phyloP scores from a whole-genome alignment of 2,888 invertebrate genomes.

The Scaptomyza flava region DNA sequence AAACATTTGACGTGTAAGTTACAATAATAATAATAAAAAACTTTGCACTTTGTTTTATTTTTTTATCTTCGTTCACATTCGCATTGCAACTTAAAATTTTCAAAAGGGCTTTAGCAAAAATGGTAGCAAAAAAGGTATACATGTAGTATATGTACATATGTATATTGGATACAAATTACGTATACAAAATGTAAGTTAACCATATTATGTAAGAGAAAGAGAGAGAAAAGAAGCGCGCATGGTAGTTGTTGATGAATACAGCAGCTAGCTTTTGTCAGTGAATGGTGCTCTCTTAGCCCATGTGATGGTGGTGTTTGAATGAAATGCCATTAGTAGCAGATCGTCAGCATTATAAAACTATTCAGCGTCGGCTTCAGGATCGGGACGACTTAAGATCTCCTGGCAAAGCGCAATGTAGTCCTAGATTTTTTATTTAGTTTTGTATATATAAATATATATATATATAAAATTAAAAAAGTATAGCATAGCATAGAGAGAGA shows the following conservation, averaged over 20 bases:
- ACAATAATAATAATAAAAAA: constrained; percentile 47
- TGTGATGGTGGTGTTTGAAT: constrained; percentile 32
- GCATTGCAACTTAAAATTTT: constrained; percentile 30
- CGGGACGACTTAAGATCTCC: constrained; percentile 83
- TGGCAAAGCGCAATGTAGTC: constrained; percentile 84
- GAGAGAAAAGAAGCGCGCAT: constrained; percentile 11
- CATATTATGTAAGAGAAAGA: constrained; percentile 5
- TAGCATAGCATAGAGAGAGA: constrained; percentile 51
- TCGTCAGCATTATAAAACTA: constrained; percentile 25
- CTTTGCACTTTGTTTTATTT: constrained; percentile 44
- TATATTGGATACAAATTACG: constrained; percentile 10
- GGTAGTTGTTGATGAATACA: constrained; percentile 4
- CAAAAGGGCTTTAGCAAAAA: constrained; percentile 15
- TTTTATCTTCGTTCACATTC: constrained; percentile 30
- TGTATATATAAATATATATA: constrained; percentile 24
- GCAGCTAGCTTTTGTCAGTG: constrained; percentile 47
- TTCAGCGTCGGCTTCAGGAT: constrained; percentile 80
- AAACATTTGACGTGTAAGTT: constrained; percentile 25
- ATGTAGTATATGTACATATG: constrained; percentile 1
- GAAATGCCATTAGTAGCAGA: constrained; percentile 44
- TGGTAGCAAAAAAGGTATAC: constrained; percentile 3
- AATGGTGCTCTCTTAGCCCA: constrained; percentile 9
- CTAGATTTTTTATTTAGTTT: constrained; percentile 60
- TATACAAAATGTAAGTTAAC: constrained; percentile 24
- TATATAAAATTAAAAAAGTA: constrained; percentile 25